A percentile compares a stretch with the other conserved stretches of the same genome.
These are phyloP conservation scores for Nycticebus coucang DNA, from an alignment of 2,113 vertebrate genomes.

Conservation along the genomic window DNA sequence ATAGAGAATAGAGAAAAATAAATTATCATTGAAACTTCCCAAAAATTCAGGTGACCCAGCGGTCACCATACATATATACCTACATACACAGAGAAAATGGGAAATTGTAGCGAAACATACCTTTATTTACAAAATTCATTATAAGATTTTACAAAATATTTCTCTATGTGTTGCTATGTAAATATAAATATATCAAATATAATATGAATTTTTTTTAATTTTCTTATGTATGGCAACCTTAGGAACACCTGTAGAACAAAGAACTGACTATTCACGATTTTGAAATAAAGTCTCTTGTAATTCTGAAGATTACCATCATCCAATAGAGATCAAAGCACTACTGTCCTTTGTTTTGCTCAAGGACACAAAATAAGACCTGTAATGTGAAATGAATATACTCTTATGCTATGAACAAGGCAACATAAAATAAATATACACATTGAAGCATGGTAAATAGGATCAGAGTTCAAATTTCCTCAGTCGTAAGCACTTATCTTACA, in stretches of 20 bases:
- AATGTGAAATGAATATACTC: neutral
- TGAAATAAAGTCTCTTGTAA: neutral
- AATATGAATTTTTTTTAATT: too few relatives aligned
- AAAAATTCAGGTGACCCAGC: neutral
- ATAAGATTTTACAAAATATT: too few relatives aligned
- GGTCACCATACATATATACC: too few relatives aligned
- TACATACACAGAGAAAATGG: too few relatives aligned
- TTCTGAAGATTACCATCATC: neutral
- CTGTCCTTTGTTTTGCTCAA: neutral
- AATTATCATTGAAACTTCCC: neutral
- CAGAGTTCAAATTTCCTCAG: neutral
- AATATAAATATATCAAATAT: too few relatives aligned
- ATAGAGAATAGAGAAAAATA: neutral
- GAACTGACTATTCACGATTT: neutral
- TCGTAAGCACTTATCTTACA: neutral
- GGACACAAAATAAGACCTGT: neutral
- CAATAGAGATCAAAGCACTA: neutral
- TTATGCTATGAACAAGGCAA: neutral
- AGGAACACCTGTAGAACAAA: neutral
- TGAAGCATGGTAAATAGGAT: neutral
- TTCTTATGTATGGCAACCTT: too few relatives aligned
- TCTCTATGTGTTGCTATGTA: too few relatives aligned
- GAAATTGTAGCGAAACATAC: too few relatives aligned
- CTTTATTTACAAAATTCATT: too few relatives aligned
- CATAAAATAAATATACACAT: neutral